Conservation (phyloP, 2,113 vertebrate genomes). For the Gymnobelideus leadbeateri region DNA sequence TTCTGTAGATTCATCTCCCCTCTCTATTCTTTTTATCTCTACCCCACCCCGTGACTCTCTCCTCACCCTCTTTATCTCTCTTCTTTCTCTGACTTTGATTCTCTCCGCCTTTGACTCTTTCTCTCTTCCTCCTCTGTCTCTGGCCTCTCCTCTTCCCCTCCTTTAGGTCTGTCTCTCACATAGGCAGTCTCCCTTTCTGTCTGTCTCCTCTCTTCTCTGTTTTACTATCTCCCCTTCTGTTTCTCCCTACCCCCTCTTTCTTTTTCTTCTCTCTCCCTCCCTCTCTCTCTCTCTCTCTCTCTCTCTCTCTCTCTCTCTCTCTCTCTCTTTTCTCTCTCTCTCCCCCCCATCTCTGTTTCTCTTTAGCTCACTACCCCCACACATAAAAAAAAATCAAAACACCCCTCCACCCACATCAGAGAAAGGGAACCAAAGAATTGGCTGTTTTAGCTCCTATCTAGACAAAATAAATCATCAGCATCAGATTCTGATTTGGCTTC, state of each 20-base stretch:
- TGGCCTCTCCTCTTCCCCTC: not conserved
- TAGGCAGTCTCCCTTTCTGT: not conserved
- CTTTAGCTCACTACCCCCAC: not conserved
- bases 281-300: not conserved
- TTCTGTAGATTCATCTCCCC: not conserved
- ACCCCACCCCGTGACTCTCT: not conserved
- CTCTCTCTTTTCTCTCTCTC: not conserved
- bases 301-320: not conserved
- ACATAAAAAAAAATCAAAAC: not conserved
- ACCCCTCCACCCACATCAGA: slow-evolving; percentile 68
- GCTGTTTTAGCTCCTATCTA: slow-evolving; percentile 77
- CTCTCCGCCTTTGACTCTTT: not conserved
- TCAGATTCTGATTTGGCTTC: slow-evolving; percentile 78
- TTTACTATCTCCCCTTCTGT: not conserved
- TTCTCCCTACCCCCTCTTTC: not conserved
- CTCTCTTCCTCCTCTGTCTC: not conserved
- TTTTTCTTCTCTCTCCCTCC: not conserved
- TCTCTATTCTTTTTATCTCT: not conserved
- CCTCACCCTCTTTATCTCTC: not conserved
- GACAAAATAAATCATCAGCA: slow-evolving; percentile 79
- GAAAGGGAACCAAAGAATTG: slow-evolving; percentile 67
- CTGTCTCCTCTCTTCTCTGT: not conserved
- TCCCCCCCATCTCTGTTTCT: not conserved
- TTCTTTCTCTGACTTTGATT: not conserved
- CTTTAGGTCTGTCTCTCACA: not conserved